These are phyloP conservation scores for Saccopteryx bilineata DNA, from an alignment of 2,113 vertebrate genomes.

Conservation along the genomic window DNA sequence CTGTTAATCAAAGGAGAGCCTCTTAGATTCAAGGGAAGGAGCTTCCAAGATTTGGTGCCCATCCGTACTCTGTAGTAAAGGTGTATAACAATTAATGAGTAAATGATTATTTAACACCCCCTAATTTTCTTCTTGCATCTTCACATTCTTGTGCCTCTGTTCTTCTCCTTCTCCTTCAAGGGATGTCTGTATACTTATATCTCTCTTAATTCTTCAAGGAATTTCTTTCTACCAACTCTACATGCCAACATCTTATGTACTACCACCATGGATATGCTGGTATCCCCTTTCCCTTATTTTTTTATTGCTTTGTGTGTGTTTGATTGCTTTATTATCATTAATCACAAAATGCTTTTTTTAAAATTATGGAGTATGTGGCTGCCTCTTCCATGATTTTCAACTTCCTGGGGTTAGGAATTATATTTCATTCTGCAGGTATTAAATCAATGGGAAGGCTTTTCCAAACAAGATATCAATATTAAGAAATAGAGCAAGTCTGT, in stretches of 20 bases:
- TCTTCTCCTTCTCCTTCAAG: not conserved
- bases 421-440: not conserved
- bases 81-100: not conserved
- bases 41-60: not conserved
- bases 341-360: not conserved
- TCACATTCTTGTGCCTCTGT: not conserved
- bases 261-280: not conserved
- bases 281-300: not conserved
- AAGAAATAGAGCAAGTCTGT: not conserved
- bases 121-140: not conserved
- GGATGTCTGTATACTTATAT: not conserved
- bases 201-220: not conserved
- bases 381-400: not conserved
- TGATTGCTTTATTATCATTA: constrained; percentile 12
- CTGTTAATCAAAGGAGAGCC: not conserved
- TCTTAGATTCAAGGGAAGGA: not conserved
- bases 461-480: not conserved
- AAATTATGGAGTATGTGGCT: not conserved
- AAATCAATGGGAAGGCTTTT: not conserved
- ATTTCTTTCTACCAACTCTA: not conserved
- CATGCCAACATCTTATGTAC: not conserved
- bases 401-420: not conserved
- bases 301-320: not conserved
- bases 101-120: not conserved
- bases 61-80: not conserved